Evolutionary conservation across 2,888 invertebrate genomes (phyloP).

Genomic region (Andrena fulva): DNA sequence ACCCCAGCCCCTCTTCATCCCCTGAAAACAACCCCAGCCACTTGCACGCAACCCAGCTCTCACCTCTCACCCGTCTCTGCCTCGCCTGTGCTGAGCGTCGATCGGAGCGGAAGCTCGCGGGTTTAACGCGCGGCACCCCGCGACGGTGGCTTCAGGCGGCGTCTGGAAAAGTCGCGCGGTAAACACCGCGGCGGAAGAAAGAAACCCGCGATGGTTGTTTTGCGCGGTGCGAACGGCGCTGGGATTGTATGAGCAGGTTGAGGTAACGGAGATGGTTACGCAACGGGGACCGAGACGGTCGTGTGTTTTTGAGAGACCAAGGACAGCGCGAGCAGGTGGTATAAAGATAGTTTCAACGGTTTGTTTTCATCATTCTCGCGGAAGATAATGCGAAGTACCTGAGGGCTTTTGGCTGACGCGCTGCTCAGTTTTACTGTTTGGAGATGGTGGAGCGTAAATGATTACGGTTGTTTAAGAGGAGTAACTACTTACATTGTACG

Average conservation of each 20-base stretch:
- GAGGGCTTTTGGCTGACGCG: no score
- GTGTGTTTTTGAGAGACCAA: no score
- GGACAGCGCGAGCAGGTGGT: no score
- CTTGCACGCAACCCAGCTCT: constrained; percentile 57
- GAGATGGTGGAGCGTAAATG: no score
- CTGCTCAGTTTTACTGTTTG: no score
- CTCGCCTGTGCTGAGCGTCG: constrained; percentile 24
- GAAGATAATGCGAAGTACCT: no score
- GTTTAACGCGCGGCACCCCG: constrained; percentile 40
- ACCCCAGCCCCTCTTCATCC: constrained; percentile 69
- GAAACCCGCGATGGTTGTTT: constrained; percentile 14
- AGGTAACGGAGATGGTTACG: no score
- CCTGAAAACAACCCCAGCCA: constrained; percentile 58
- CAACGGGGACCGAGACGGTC: background rate
- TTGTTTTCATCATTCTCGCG: no score
- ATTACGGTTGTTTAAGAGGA: no score
- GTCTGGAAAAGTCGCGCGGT: constrained; percentile 3
- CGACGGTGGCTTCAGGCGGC: constrained; percentile 3
- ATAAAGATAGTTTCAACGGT: no score
- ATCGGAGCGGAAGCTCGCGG: constrained; percentile 47
- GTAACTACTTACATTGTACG: no score
- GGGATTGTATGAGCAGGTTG: no score
- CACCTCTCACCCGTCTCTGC: constrained; percentile 15
- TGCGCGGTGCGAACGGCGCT: background rate
- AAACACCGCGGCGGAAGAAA: constrained; percentile 3